Evolutionary conservation across 2,797 vertebrate genomes (phyloP).

Genomic region (Cynopterus sphinx): DNA sequence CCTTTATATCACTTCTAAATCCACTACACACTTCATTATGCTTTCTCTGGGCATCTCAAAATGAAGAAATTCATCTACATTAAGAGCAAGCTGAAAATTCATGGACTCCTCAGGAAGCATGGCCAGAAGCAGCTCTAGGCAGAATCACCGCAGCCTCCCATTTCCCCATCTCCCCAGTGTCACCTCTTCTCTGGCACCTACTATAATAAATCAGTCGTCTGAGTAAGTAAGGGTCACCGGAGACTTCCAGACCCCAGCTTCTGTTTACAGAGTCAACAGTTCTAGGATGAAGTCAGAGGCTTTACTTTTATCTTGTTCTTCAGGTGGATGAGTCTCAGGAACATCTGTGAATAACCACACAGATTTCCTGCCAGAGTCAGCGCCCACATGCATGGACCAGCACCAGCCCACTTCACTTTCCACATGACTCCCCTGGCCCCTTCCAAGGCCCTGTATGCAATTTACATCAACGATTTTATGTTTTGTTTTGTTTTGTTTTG

Average conservation of each 20-base stretch:
- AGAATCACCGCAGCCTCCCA: background rate
- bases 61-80: background rate
- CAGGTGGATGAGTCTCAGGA: background rate
- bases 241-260: background rate
- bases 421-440: background rate
- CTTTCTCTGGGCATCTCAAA: background rate
- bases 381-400: too few species aligned
- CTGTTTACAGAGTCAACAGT: background rate
- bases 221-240: background rate
- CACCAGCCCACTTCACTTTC: background rate
- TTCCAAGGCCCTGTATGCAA: background rate
- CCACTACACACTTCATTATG: background rate
- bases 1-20: background rate
- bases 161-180: background rate
- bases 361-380: background rate
- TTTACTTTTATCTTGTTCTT: background rate
- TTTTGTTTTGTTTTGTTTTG: background rate
- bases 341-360: background rate
- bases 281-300: background rate
- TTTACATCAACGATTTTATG: background rate
- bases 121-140: background rate
- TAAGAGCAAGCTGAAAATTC: background rate
- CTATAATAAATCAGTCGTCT: background rate
- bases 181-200: background rate
- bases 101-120: background rate